A percentile compares a stretch with the other conserved stretches of the same genome.
Conservation (phyloP, 2,888 invertebrate species). For the Nomada fucata region DNA sequence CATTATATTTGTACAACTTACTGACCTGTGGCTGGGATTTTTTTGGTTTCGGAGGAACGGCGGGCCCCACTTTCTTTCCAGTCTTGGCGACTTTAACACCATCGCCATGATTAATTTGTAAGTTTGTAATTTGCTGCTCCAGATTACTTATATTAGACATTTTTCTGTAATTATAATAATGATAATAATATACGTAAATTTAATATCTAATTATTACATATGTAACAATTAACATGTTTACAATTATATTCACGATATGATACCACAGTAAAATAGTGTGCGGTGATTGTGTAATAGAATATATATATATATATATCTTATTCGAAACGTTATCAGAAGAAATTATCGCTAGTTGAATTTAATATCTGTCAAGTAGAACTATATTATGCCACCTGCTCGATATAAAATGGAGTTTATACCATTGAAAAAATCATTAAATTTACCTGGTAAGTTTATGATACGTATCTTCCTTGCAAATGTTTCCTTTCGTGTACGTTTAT, state of each 20-base stretch:
- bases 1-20: background rate
- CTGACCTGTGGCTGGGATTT: conserved; percentile 87
- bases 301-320: background rate
- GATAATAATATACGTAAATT: background rate
- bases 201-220: background rate
- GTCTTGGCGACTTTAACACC: conserved; percentile 80
- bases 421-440: conserved; percentile 33
- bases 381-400: conserved; percentile 4
- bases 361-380: conserved; percentile 26
- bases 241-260: background rate
- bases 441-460: conserved; percentile 54
- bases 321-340: conserved; percentile 27
- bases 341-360: conserved; percentile 42
- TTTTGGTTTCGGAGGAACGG: conserved; percentile 91
- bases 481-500: background rate
- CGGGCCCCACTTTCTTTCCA: conserved; percentile 89
- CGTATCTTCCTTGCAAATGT: background rate
- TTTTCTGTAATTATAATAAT: conserved; percentile 56
- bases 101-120: conserved; percentile 87
- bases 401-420: conserved; percentile 40
- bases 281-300: background rate
- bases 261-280: background rate
- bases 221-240: background rate
- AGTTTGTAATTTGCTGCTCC: conserved; percentile 89
- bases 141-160: conserved; percentile 87